Evolutionary conservation across 2,797 vertebrate species (phyloP).

Genomic region (Melanotaenia nigrans): DNA sequence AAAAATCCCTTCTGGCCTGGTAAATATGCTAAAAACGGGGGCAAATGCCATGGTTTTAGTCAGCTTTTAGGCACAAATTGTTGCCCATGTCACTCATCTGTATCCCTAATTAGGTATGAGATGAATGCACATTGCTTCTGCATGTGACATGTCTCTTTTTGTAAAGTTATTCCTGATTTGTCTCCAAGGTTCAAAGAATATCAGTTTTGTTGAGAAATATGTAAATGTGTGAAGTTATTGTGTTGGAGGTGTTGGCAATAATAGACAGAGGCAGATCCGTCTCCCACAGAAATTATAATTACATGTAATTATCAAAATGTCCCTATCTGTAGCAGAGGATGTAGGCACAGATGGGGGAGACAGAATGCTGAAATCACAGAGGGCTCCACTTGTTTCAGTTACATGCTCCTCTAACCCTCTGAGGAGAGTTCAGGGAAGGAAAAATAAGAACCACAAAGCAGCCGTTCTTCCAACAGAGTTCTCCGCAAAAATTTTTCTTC

Average conservation of each 20-base stretch:
- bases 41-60: slow-evolving; percentile 45
- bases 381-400: slow-evolving; percentile 77
- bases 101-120: slow-evolving; percentile 61
- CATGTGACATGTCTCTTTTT: slow-evolving; percentile 66
- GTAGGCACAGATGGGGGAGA: slow-evolving; percentile 78
- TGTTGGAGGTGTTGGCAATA: slow-evolving; percentile 81
- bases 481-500: slow-evolving; percentile 25
- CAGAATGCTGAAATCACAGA: slow-evolving; percentile 71
- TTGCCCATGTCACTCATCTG: slow-evolving; percentile 57
- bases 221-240: slow-evolving; percentile 81
- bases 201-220: slow-evolving; percentile 82
- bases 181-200: slow-evolving; percentile 76
- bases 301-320: slow-evolving; percentile 82
- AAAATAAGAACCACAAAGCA: slow-evolving; percentile 55
- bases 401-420: slow-evolving; percentile 77
- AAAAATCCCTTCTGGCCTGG: slow-evolving; percentile 37
- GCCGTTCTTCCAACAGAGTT: slow-evolving; percentile 48
- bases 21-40: slow-evolving; percentile 45
- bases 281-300: slow-evolving; percentile 84
- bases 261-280: slow-evolving; percentile 82
- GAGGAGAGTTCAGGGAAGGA: slow-evolving; percentile 59
- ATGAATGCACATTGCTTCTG: slow-evolving; percentile 60
- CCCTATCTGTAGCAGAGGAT: slow-evolving; percentile 79
- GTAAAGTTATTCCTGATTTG: slow-evolving; percentile 72
- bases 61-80: slow-evolving; percentile 59